Conservation (phyloP, 2,113 vertebrate species). For the Prochilodus magdalenae region DNA sequence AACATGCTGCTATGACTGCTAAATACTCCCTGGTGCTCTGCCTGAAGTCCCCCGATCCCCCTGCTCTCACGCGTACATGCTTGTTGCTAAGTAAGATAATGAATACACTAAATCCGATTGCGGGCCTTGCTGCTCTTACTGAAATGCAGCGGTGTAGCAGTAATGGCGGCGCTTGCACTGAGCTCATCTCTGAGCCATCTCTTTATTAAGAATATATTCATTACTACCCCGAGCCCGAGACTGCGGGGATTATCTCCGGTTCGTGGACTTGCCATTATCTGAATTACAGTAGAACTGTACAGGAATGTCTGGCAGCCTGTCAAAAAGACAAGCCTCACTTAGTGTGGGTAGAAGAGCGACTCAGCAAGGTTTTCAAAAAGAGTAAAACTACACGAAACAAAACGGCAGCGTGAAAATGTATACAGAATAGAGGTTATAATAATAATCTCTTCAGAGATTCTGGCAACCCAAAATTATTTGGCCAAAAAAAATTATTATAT, state of each 20-base stretch:
- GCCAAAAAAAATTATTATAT: no score
- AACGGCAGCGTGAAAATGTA: not conserved
- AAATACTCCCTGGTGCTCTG: not conserved
- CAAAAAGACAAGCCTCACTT: constrained; percentile 2
- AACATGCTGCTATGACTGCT: not conserved
- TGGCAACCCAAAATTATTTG: no score
- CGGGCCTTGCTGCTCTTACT: not conserved
- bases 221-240: constrained; percentile 11
- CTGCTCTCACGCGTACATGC: no score
- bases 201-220: constrained; percentile 36
- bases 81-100: not conserved
- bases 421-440: no score
- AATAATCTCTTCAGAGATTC: no score
- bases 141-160: not conserved
- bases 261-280: constrained; percentile 39
- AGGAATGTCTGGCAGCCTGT: constrained; percentile 18
- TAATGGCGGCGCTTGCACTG: not conserved
- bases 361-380: not conserved
- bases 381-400: not conserved
- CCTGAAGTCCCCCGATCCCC: not conserved
- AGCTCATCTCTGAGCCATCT: constrained; percentile 11
- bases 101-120: not conserved
- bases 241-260: constrained; percentile 25
- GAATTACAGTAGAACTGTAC: constrained; percentile 36
- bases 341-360: not conserved